Percentiles rank a stretch among this genome's conserved stretches.
These are phyloP conservation scores for Drosophila mojavensis DNA, from an alignment of 1,140 invertebrate genomes.

Conservation along the genomic window DNA sequence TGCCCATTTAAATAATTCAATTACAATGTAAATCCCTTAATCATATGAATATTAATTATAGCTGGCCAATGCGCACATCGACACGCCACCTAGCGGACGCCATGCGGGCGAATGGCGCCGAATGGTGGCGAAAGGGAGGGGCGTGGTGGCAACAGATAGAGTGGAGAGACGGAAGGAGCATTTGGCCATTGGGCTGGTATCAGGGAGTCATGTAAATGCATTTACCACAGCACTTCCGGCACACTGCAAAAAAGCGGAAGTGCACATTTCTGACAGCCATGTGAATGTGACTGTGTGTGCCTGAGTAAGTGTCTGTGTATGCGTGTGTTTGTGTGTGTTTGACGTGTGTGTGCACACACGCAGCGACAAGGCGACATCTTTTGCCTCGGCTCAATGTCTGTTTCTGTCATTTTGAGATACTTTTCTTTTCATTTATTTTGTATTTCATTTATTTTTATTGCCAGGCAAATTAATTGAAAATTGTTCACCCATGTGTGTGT, in stretches of 20 bases:
- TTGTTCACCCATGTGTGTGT: conserved; percentile 7
- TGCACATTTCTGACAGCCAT: conserved; percentile 62
- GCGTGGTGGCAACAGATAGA: conserved; percentile 10
- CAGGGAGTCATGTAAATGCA: conserved; percentile 66
- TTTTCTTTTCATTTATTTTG: conserved; percentile 46
- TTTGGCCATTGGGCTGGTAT: not conserved
- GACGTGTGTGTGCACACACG: conserved; percentile 6
- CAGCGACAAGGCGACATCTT: conserved; percentile 49
- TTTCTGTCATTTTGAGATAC: conserved; percentile 64
- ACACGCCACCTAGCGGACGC: not conserved
- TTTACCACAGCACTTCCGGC: conserved; percentile 74
- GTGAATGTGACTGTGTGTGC: conserved; percentile 7
- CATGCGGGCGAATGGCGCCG: not conserved
- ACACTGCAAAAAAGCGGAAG: conserved; percentile 64
- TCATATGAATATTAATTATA: conserved; percentile 80
- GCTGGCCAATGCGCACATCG: conserved; percentile 37
- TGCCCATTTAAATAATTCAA: conserved; percentile 64
- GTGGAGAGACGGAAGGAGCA: not conserved
- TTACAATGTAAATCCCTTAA: conserved; percentile 75
- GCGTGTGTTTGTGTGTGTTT: conserved; percentile 5
- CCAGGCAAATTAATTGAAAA: conserved; percentile 72
- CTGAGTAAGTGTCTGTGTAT: not conserved
- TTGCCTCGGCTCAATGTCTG: conserved; percentile 42
- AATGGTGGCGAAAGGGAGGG: not conserved
- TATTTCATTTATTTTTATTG: conserved; percentile 21